Conservation (phyloP, 1,140 invertebrate genomes). For the Leptoteleia sp. region DNA sequence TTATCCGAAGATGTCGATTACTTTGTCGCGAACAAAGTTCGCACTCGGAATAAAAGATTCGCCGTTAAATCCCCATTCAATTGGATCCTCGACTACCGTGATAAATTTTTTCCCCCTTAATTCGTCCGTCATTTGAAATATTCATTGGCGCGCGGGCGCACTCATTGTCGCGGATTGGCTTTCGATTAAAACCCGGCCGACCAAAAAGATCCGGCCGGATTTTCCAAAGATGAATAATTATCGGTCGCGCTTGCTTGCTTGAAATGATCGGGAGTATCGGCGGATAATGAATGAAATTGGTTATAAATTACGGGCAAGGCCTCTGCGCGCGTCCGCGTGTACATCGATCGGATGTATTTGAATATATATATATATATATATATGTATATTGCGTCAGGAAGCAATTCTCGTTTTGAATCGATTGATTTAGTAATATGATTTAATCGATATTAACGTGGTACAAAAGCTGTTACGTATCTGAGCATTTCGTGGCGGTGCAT, state of each 20-base stretch:
- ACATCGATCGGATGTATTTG: slow-evolving; percentile 40
- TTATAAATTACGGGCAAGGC: slow-evolving; percentile 46
- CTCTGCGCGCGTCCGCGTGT: not conserved
- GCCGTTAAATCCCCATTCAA: slow-evolving; percentile 48
- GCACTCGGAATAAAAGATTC: slow-evolving; percentile 48
- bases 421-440: slow-evolving; percentile 65
- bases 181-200: slow-evolving; percentile 1
- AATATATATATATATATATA: too few species aligned
- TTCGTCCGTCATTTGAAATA: too few species aligned
- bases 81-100: slow-evolving; percentile 28
- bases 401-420: slow-evolving; percentile 57
- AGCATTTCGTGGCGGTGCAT: slow-evolving; percentile 57
- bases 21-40: slow-evolving; percentile 58
- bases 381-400: slow-evolving; percentile 50
- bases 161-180: too few species aligned
- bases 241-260: slow-evolving; percentile 2
- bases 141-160: too few species aligned
- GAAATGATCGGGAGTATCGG: slow-evolving; percentile 19
- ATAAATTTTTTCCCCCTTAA: slow-evolving; percentile 9
- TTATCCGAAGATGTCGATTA: slow-evolving; percentile 69
- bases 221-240: slow-evolving; percentile 32
- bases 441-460: slow-evolving; percentile 68
- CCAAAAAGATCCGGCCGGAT: not conserved
- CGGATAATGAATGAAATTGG: slow-evolving; percentile 45
- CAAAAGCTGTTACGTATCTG: slow-evolving; percentile 68